Evolutionary conservation across 2,888 invertebrate species (phyloP).

Genomic region (Chymomyza caudatula): DNA sequence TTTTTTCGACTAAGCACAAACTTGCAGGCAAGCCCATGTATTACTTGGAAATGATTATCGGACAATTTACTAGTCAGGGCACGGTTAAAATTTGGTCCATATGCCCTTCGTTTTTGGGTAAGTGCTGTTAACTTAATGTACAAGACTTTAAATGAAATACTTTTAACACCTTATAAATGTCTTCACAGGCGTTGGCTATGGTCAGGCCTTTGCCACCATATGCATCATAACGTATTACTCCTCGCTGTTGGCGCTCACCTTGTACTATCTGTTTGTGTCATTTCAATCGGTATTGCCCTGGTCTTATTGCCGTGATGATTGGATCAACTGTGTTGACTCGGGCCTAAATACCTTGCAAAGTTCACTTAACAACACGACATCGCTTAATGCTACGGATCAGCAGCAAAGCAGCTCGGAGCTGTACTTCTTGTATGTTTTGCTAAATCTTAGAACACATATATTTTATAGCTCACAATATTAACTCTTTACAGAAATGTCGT

Average conservation of each 20-base stretch:
- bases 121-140: constrained; percentile 5
- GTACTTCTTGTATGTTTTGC: constrained; percentile 80
- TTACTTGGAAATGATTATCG: constrained; percentile 89
- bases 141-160: no score
- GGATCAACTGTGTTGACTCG: constrained; percentile 74
- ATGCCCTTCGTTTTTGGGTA: constrained; percentile 88
- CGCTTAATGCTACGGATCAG: constrained; percentile 3
- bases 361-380: neutral
- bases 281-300: constrained; percentile 86
- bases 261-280: constrained; percentile 86
- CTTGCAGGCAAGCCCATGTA: constrained; percentile 87
- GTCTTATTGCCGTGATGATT: constrained; percentile 81
- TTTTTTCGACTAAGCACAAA: no score
- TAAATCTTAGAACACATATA: neutral
- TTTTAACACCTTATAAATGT: no score
- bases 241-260: constrained; percentile 84
- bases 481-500: constrained; percentile 79
- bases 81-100: constrained; percentile 85
- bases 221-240: constrained; percentile 88
- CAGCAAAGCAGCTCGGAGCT: constrained; percentile 81
- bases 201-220: constrained; percentile 82
- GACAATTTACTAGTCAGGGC: constrained; percentile 90
- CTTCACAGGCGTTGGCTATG: constrained; percentile 83
- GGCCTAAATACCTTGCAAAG: neutral
- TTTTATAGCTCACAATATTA: neutral